Percentiles rank a stretch among this genome's conserved stretches.
phyloP scores from a whole-genome alignment of 1,140 invertebrate species.

The Nylanderia fulva region DNA sequence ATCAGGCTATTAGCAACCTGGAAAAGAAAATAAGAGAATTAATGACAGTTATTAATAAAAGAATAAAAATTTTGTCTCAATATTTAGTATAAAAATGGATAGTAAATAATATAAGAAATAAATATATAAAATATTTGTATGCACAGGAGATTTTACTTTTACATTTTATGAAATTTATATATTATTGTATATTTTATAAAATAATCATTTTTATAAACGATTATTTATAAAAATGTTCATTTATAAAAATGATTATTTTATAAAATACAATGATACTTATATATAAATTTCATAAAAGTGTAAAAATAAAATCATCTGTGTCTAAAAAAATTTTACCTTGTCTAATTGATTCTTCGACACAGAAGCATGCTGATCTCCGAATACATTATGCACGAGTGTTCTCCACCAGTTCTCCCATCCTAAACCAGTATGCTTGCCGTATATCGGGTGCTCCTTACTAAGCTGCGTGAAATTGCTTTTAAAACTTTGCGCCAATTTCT shows the following conservation, averaged over 20 bases:
- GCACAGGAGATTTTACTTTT: too few species aligned
- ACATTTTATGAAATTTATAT: too few species aligned
- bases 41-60: constrained; percentile 45
- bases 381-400: constrained; percentile 88
- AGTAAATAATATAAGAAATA: too few species aligned
- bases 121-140: too few species aligned
- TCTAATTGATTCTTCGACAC: constrained; percentile 73
- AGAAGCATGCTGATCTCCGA: constrained; percentile 84
- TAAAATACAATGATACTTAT: too few species aligned
- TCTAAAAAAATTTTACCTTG: constrained; percentile 76
- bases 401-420: constrained; percentile 94
- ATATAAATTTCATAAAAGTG: too few species aligned
- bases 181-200: too few species aligned
- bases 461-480: constrained; percentile 88
- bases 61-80: not conserved
- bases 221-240: too few species aligned
- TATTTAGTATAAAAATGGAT: not conserved
- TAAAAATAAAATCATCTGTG: not conserved
- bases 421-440: constrained; percentile 89
- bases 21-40: constrained; percentile 66
- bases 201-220: too few species aligned
- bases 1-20: constrained; percentile 82
- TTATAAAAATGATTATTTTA: too few species aligned
- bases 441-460: constrained; percentile 91
- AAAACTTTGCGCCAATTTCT: constrained; percentile 88